phyloP scores from a whole-genome alignment of 2,888 invertebrate species.

The Ennomos fuscantarius region DNA sequence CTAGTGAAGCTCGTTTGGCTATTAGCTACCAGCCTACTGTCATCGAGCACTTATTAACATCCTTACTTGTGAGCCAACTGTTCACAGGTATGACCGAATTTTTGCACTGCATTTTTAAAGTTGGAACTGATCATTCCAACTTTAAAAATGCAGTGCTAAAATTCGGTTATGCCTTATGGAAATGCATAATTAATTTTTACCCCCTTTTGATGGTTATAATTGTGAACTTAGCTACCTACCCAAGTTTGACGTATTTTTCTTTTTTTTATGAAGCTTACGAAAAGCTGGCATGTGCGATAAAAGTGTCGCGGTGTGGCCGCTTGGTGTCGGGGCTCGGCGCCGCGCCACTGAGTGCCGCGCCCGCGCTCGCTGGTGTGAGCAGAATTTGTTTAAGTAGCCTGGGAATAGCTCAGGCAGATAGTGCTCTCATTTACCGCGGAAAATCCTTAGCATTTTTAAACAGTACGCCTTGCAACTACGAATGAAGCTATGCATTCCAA shows the following conservation, averaged over 20 bases:
- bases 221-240: no score
- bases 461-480: constrained; percentile 74
- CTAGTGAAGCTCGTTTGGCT: no score
- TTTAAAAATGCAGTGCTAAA: no score
- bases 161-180: no score
- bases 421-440: constrained; percentile 77
- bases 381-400: constrained; percentile 79
- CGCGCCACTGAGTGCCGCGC: constrained; percentile 29
- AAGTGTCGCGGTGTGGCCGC: not conserved
- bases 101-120: no score
- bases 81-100: no score
- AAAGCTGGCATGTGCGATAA: not conserved
- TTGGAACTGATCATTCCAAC: no score
- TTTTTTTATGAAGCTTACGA: not conserved
- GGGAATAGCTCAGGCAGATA: constrained; percentile 74
- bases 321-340: not conserved
- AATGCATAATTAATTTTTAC: no score
- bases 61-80: no score
- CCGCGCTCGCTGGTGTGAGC: constrained; percentile 68
- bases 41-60: no score
- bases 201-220: no score
- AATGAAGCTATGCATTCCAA: constrained; percentile 72
- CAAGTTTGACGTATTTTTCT: not conserved
- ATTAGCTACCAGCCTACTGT: no score
- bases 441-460: constrained; percentile 78